phyloP scores from a whole-genome alignment of 2,888 invertebrate genomes.

The Caenorhabditis afra region DNA sequence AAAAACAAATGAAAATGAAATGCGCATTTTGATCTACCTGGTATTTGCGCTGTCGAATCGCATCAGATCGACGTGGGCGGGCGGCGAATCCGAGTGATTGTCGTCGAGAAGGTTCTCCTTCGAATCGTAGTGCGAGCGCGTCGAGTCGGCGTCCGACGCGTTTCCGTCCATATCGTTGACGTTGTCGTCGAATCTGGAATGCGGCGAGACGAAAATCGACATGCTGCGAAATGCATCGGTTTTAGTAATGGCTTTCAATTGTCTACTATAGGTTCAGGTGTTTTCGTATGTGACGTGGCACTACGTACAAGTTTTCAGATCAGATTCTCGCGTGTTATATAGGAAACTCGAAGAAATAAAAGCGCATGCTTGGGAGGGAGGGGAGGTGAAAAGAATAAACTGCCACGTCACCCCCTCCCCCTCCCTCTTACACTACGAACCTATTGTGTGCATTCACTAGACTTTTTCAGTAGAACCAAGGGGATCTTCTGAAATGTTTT shows the following conservation, averaged over 20 bases:
- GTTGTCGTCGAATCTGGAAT: slow-evolving; percentile 58
- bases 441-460: background rate
- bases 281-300: slow-evolving; percentile 17
- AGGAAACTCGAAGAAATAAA: background rate
- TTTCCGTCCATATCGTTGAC: slow-evolving; percentile 57
- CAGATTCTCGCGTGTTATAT: too few species aligned
- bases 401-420: slow-evolving; percentile 39
- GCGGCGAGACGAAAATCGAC: too few species aligned
- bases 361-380: too few species aligned
- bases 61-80: slow-evolving; percentile 50
- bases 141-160: slow-evolving; percentile 59
- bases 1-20: slow-evolving; percentile 4
- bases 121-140: slow-evolving; percentile 51
- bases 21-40: slow-evolving; percentile 16
- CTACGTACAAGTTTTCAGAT: background rate
- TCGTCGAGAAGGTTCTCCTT: slow-evolving; percentile 59
- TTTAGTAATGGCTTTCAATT: too few species aligned
- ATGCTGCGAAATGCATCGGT: background rate
- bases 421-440: slow-evolving; percentile 20
- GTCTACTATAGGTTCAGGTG: too few species aligned
- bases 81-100: slow-evolving; percentile 28
- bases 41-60: slow-evolving; percentile 45
- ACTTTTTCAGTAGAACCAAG: slow-evolving; percentile 46
- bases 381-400: too few species aligned
- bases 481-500: slow-evolving; percentile 25